phyloP scores from a whole-genome alignment of 2,113 vertebrate species.

The Pterocles orientalis region DNA sequence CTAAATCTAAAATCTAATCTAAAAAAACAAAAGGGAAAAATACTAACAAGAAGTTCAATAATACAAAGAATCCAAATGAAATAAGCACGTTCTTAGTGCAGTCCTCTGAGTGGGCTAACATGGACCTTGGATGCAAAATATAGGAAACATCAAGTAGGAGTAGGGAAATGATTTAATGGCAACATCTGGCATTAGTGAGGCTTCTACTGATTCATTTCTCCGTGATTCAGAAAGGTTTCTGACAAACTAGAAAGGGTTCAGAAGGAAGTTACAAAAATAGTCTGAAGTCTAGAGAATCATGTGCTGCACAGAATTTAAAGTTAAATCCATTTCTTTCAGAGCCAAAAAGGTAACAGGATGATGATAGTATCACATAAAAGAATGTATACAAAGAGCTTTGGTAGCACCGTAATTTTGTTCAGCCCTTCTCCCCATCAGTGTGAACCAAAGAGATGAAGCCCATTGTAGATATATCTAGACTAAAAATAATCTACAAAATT shows the following conservation, averaged over 20 bases:
- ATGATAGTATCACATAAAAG: not conserved
- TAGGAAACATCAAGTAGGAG: conserved; percentile 26
- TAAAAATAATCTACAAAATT: not conserved
- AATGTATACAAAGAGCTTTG: not conserved
- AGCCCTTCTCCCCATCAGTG: rapidly evolving
- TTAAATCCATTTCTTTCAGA: not conserved
- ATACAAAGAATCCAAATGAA: not conserved
- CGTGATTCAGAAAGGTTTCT: conserved; percentile 38
- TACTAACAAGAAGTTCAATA: not conserved
- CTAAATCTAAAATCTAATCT: not conserved
- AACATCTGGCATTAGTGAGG: conserved; percentile 33
- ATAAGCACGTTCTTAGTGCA: not conserved
- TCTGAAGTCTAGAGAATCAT: not conserved
- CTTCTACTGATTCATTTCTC: conserved; percentile 35
- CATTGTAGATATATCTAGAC: not conserved
- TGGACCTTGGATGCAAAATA: not conserved
- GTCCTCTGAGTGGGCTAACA: not conserved
- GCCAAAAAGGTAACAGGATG: not conserved
- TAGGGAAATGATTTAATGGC: conserved; percentile 40
- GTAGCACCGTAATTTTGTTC: not conserved
- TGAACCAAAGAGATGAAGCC: not conserved
- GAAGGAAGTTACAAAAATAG: not conserved
- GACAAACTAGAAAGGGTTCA: not conserved
- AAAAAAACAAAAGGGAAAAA: not conserved
- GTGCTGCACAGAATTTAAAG: not conserved